Evolutionary conservation across 2,797 vertebrate genomes (phyloP), one percentile per base, ranked within the genome.

Genomic region (Amblyraja radiata): DNA sequence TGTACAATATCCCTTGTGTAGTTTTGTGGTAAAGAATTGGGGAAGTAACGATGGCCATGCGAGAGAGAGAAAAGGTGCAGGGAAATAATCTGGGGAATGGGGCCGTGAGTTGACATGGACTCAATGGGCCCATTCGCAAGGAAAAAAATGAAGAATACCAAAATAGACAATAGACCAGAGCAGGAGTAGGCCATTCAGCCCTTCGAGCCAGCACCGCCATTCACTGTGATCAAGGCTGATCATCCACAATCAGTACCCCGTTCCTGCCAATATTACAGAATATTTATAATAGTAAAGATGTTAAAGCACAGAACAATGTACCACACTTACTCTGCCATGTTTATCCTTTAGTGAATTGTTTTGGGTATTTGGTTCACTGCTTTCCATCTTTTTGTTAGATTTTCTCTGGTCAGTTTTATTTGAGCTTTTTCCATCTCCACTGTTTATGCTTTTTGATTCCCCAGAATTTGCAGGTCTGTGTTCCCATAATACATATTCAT

Each of bases 401-500:
- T 96, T 97, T 68, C 95, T 97, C 93, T 96, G 96, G 80, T 98
- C 98, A 10, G 95, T 94, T 96, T 97, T 98, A 94, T 92, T 92
- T 76, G 25, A 73, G 95, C 83, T 95, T 92, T 97, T 97, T 95
- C 95, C 96, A 0, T 94, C 94, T 94, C 95, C 95, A 95, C 90
- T 92, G 39, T 73, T 93, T 0, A 95, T 94, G 78, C 96, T 97
- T 77, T 98, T 97, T 65, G 97, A 96, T 90, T 98, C 97, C 0
- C 96, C 95, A 91, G 96, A 97, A 94, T 95, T 95, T 61, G 95
- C 95, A 61, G 97, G 97, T 95, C 97, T 97, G 96, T 97, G 97
- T 94, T 99, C 98, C 99, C 99, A 99, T 5, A 97, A 95, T 71
- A 99, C 97, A 93, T 97, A 98, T 93, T 95, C 95, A 81, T 97